Evolutionary conservation across 2,797 vertebrate species (phyloP), one percentile per base, ranked within the genome.

Genomic region (Tarsius wallacei): DNA sequence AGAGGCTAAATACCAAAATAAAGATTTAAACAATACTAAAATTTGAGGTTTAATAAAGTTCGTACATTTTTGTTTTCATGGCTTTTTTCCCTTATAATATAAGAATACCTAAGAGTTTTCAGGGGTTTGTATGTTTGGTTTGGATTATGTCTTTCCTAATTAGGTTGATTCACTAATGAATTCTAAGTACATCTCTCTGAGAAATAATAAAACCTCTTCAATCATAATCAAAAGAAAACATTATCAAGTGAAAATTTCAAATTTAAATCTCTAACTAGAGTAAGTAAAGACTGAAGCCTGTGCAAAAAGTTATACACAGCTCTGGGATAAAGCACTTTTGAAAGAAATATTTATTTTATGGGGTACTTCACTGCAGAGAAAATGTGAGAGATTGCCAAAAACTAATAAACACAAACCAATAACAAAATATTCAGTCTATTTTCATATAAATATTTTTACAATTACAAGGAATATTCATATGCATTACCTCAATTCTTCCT

Each of bases 361-460:
- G n/a, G 12, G 31, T 83, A 70, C 59, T 86, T 57, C 28, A 89
- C n/a, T n/a, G 15, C 7, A 53, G 47, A 91, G 76, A 91, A 96
- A 83, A 96, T n/a, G 4, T 53, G 61, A 94, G 51, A 53, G 31
- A 31, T 16, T 5, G 31, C 33, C 4, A 63, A 89, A 49, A 90
- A 86, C 92, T 57, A 17, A 49, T 63, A 83, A 73, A 31, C 22
- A 61, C 47, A 71, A 97, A 47, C 28, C 36, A 74, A n/a, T 86
- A 42, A 83, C 6, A 84, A 88, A 86, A 78, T 77, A 36, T 33
- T 90, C 49, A 87, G 9, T 88, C n/a, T 53, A 77, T 59, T 73
- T 93, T 86, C n/a, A 76, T 74, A 87, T 61, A 74, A 93, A 71
- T 71, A 71, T n/a, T 77, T 64, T 87, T 89, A 90, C 55, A 74